Conservation (phyloP, 2,797 vertebrate genomes). For the Sebastes itinus region DNA sequence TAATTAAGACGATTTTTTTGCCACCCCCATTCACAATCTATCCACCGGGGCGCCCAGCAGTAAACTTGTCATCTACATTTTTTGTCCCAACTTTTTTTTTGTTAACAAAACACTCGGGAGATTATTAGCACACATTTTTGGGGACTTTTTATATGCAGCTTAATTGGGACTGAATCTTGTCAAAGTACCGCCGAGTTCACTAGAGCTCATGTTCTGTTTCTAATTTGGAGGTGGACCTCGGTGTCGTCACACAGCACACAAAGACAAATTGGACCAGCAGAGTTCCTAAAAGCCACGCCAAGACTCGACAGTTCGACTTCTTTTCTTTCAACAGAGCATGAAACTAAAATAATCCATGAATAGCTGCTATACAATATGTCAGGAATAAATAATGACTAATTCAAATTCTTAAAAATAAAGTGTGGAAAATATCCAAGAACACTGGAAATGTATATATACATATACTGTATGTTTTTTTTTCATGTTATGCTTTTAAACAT, state of each 20-base stretch:
- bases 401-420: background rate
- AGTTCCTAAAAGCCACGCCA: background rate
- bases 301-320: background rate
- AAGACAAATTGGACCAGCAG: background rate
- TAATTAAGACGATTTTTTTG: conserved; percentile 28
- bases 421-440: background rate
- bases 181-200: background rate
- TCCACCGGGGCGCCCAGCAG: background rate
- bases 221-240: background rate
- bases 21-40: background rate
- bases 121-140: background rate
- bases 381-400: background rate
- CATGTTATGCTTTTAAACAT: background rate
- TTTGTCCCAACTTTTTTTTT: background rate
- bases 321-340: background rate
- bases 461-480: background rate
- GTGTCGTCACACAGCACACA: background rate
- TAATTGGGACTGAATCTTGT: conserved; percentile 16
- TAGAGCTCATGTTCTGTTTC: background rate
- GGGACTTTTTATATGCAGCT: background rate
- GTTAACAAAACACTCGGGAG: background rate
- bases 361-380: background rate
- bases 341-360: background rate
- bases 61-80: background rate
- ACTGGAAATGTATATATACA: background rate